These are phyloP conservation scores for Momotus momota DNA, from an alignment of 2,797 vertebrate species.

Conservation along the genomic window DNA sequence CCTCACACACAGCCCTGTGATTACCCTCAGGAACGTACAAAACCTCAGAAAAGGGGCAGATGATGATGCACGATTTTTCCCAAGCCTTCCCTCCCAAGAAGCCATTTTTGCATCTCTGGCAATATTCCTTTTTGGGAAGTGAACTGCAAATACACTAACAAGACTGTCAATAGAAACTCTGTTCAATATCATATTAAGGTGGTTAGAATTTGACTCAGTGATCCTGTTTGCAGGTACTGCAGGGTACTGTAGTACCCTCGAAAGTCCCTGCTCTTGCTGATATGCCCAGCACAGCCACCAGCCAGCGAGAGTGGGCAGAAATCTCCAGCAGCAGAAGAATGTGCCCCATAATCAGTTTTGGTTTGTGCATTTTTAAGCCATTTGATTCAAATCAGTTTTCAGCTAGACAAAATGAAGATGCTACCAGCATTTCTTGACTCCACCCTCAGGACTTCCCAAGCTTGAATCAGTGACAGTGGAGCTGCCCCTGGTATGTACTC, in stretches of 20 bases:
- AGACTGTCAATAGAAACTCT: neutral
- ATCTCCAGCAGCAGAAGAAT: neutral
- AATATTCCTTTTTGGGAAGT: neutral
- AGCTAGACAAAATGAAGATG: neutral
- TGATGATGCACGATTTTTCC: neutral
- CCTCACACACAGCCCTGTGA: neutral
- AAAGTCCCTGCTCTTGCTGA: neutral
- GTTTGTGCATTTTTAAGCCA: neutral
- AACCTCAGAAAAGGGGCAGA: neutral
- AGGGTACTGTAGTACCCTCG: neutral
- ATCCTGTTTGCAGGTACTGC: neutral
- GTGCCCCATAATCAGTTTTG: neutral
- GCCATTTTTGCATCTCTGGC: neutral
- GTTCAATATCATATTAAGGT: neutral
- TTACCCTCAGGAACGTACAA: neutral
- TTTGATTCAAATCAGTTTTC: neutral
- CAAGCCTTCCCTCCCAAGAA: neutral
- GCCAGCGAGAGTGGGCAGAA: neutral
- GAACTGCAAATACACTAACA: neutral
- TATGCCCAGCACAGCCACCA: neutral
- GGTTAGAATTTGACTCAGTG: neutral
- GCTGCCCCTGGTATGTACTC: neutral
- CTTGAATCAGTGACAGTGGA: neutral
- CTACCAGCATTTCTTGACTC: neutral
- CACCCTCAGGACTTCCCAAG: neutral